These are phyloP conservation scores for Vicugna pacos DNA, from an alignment of 2,113 vertebrate species.

Conservation along the genomic window DNA sequence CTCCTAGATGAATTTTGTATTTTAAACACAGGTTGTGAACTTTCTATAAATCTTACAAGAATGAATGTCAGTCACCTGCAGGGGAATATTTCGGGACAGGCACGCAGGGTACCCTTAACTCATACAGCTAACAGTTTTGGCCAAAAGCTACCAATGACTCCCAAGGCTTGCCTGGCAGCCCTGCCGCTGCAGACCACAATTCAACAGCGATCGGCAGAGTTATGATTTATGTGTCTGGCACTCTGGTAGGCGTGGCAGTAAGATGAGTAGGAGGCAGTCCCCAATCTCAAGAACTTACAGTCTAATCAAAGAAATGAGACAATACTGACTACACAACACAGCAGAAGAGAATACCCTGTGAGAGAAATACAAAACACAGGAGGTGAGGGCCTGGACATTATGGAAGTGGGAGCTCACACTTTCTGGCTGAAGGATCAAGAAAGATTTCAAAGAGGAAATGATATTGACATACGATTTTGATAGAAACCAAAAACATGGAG, in stretches of 20 bases:
- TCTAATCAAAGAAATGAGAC: not conserved
- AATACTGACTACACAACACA: not conserved
- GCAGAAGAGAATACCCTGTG: not conserved
- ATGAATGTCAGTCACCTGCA: not conserved
- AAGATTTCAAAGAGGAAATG: slow-evolving; percentile 20
- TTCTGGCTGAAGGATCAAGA: not conserved
- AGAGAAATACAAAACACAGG: not conserved
- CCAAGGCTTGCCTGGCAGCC: not conserved
- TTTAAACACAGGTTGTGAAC: not conserved
- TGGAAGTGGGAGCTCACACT: not conserved
- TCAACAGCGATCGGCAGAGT: not conserved
- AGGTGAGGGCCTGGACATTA: not conserved
- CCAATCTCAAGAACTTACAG: not conserved
- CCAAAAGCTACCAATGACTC: not conserved
- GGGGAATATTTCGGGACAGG: not conserved
- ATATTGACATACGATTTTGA: not conserved
- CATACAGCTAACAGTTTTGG: not conserved
- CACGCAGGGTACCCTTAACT: not conserved
- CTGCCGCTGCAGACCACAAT: not conserved
- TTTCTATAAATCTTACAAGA: slow-evolving; percentile 27
- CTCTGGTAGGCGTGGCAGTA: not conserved
- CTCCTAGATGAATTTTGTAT: not conserved
- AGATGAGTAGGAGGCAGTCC: not conserved
- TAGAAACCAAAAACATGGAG: not conserved
- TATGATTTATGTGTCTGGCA: not conserved